These are phyloP conservation scores for Emydocephalus ijimae DNA, from an alignment of 2,113 vertebrate species.

Conservation along the genomic window DNA sequence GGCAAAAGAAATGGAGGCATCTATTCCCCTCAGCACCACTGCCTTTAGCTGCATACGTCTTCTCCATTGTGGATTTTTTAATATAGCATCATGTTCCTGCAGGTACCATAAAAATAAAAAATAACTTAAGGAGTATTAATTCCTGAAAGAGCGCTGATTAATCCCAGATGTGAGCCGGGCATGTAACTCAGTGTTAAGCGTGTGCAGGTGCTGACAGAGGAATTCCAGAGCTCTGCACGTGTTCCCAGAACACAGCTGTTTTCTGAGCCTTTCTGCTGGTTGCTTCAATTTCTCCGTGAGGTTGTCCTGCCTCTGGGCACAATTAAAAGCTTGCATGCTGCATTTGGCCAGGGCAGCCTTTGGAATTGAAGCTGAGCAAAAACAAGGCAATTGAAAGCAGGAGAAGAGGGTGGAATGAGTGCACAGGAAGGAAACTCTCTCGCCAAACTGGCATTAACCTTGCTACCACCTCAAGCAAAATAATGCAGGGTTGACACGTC, in stretches of 20 bases:
- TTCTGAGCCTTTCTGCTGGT: constrained; percentile 67
- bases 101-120: constrained; percentile 76
- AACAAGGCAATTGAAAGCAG: constrained; percentile 32
- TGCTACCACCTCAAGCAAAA: constrained; percentile 57
- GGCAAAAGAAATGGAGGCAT: constrained; percentile 66
- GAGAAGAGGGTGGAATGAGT: neutral
- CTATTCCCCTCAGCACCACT: constrained; percentile 69
- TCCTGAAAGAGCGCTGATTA: constrained; percentile 71
- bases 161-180: constrained; percentile 70
- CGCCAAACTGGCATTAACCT: constrained; percentile 67
- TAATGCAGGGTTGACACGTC: constrained; percentile 48
- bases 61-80: constrained; percentile 57
- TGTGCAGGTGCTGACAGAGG: constrained; percentile 72
- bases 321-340: constrained; percentile 75
- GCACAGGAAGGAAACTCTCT: constrained; percentile 52
- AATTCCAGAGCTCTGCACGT: constrained; percentile 58
- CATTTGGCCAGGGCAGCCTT: constrained; percentile 72
- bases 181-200: constrained; percentile 34
- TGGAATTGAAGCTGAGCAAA: constrained; percentile 60
- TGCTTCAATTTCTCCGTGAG: constrained; percentile 70
- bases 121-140: constrained; percentile 78
- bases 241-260: constrained; percentile 74
- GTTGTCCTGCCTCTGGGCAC: constrained; percentile 76
- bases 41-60: constrained; percentile 69
- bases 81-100: constrained; percentile 74